Base-by-base conservation (phyloP, 2,113 vertebrate genomes). In the Rhynchomys soricoides region DNA sequence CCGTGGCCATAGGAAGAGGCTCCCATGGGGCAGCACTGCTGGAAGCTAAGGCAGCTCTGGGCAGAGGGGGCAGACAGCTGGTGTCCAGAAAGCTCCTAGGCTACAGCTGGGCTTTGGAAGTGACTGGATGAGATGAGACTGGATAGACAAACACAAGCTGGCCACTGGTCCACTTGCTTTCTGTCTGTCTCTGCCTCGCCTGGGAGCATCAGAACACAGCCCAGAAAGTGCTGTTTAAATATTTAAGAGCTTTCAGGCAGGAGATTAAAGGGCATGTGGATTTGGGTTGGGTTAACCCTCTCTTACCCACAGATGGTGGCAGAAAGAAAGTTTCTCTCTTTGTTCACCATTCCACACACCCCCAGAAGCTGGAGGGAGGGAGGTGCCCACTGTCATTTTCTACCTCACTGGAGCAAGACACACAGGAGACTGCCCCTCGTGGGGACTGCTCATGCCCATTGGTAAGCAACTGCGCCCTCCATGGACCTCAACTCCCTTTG, bases 11-110 rank as follows among this genome's bases (percentile, higher is more conserved):
- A 29, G 82, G 13, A 7, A 12, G 73, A 79, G 40, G 15, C 50
- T 7, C 10, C 3, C 2, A 0, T 1, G 12, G 17, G 40, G 22
- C 16, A 3, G 55, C 24, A 31, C 6, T 3, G 1, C 5, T 87
- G 55, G n/a, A 66, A 55, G 43, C 5, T 16, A 1, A 29, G 13
- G 34, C 16, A 45, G 15, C 75, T 52, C 59, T 43, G 5, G 21
- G 52, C 31, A 31, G 34, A 11, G 17, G 9, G 2, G 24, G 15
- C 5, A 2, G 31, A 66, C 57, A 83, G 90, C n/a, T 87, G 73
- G 88, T 19, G 17, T 31, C 66, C 21, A n/a, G 34, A 7, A 48
- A n/a, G 55, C 43, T 70, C 83, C 64, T 2, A 1, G n/a, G 43
- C 71, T 0, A 21, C n/a, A 31, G 75, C 91, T 2, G 21, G 22